Evolutionary conservation across 2,888 invertebrate genomes (phyloP).

Genomic region (Ommatoiulus sabulosus): DNA sequence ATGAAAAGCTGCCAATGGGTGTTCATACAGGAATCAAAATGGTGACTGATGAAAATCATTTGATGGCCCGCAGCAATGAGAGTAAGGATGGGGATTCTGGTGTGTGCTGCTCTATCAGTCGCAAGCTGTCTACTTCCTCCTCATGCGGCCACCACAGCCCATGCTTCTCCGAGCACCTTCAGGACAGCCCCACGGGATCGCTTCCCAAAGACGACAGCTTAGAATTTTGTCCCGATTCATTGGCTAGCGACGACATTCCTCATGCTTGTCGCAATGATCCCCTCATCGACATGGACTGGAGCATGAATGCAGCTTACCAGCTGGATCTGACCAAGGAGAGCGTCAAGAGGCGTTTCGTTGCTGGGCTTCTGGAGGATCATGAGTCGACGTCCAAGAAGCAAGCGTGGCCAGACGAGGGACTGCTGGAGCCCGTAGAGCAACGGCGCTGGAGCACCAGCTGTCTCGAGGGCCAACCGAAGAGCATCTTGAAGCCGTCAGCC

Average conservation of each 20-base stretch:
- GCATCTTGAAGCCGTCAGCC: slow-evolving; percentile 55
- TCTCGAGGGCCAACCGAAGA: not conserved
- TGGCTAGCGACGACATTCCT: slow-evolving; percentile 41
- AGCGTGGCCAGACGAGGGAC: slow-evolving; percentile 8
- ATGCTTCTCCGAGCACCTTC: not conserved
- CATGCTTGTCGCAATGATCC: not conserved
- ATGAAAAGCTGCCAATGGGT: not conserved
- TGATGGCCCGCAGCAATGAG: slow-evolving; percentile 48
- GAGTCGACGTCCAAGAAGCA: not conserved
- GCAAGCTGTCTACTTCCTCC: slow-evolving; percentile 64
- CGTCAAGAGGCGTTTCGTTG: not conserved
- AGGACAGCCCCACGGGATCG: slow-evolving; percentile 53
- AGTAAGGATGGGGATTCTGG: slow-evolving; percentile 51
- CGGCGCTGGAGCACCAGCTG: slow-evolving; percentile 38
- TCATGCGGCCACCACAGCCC: not conserved
- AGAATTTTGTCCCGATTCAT: slow-evolving; percentile 56
- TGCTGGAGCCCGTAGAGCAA: not conserved
- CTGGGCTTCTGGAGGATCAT: not conserved
- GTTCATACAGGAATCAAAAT: not conserved
- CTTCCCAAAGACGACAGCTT: slow-evolving; percentile 57
- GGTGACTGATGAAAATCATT: not conserved
- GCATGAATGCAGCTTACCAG: not conserved
- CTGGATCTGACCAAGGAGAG: not conserved
- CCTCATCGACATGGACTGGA: not conserved
- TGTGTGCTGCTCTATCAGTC: slow-evolving; percentile 37